Evolutionary conservation across 2,113 vertebrate genomes (phyloP).

Genomic region (Ailurus styani): DNA sequence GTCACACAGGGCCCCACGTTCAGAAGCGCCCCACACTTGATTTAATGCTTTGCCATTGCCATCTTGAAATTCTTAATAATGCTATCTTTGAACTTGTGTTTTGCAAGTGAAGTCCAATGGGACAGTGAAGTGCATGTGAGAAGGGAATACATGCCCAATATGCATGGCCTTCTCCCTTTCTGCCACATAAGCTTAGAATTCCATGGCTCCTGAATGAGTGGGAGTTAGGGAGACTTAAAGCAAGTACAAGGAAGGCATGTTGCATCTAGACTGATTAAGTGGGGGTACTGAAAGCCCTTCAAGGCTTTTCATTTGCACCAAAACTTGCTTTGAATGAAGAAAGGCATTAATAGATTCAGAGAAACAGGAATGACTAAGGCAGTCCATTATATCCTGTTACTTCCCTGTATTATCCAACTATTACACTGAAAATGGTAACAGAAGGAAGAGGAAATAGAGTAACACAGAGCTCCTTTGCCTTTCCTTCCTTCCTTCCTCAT

Average conservation of each 20-base stretch:
- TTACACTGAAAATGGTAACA: not conserved
- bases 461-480: not conserved
- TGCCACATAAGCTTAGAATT: not conserved
- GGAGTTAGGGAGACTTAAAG: not conserved
- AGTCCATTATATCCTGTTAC: not conserved
- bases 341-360: not conserved
- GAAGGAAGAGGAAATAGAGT: not conserved
- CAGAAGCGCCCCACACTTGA: not conserved
- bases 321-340: not conserved
- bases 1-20: fast-evolving
- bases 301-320: not conserved
- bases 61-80: not conserved
- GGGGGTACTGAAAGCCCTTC: not conserved
- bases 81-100: not conserved
- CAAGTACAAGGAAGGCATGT: not conserved
- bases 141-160: not conserved
- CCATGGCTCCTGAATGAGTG: not conserved
- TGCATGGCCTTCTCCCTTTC: not conserved
- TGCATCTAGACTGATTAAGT: not conserved
- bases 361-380: not conserved
- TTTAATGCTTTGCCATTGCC: not conserved
- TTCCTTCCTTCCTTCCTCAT: not conserved
- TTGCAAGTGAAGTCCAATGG: not conserved
- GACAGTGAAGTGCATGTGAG: not conserved
- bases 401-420: not conserved